These are phyloP conservation scores for Menura novaehollandiae DNA, from an alignment of 2,113 vertebrate genomes.

Conservation along the genomic window DNA sequence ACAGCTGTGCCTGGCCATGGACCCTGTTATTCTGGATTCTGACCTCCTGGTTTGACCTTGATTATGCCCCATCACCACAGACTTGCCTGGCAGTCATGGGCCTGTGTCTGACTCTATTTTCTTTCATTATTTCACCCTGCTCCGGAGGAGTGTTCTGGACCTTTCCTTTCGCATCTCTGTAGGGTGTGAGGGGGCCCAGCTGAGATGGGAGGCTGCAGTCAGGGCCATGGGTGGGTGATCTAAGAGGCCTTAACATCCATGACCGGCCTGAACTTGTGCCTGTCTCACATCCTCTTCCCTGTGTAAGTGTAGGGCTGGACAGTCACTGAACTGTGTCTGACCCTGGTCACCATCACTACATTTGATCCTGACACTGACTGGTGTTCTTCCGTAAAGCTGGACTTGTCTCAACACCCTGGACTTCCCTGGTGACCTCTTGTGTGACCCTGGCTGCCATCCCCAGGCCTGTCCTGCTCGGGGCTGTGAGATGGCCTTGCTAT, in stretches of 20 bases:
- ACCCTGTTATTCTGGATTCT: background rate
- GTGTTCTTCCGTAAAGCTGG: background rate
- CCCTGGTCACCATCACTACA: background rate
- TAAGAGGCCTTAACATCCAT: background rate
- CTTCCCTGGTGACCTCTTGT: background rate
- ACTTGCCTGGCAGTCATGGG: background rate
- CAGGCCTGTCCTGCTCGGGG: background rate
- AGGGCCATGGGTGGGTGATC: accelerated
- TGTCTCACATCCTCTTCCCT: background rate
- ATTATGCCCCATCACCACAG: background rate
- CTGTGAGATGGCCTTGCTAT: background rate
- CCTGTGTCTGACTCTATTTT: background rate
- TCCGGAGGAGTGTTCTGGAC: background rate
- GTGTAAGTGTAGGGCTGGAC: background rate
- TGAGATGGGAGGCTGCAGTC: background rate
- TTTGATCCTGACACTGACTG: background rate
- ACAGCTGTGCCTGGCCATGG: background rate
- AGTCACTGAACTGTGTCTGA: background rate
- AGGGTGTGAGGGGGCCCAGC: background rate
- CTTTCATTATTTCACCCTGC: background rate
- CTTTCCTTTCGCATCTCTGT: background rate
- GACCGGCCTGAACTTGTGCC: background rate
- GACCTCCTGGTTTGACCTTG: background rate
- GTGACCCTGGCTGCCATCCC: background rate
- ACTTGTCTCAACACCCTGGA: background rate